Percentiles rank a stretch among this genome's conserved stretches.
Evolutionary conservation across 2,888 invertebrate genomes (phyloP).

Genomic region (Athalia rosae): DNA sequence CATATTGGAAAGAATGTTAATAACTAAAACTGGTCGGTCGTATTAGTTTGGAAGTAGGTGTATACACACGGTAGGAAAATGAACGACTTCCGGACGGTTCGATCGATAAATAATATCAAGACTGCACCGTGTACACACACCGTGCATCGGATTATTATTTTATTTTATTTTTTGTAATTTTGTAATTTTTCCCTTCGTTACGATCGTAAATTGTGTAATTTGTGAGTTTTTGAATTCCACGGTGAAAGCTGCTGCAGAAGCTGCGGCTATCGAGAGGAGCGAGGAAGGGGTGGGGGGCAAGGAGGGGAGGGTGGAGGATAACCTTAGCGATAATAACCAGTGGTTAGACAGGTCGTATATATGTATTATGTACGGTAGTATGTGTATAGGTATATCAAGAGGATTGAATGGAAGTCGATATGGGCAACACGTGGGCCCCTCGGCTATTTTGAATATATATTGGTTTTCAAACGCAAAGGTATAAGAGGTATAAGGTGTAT

Average conservation of each 20-base stretch:
- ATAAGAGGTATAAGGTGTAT: background rate
- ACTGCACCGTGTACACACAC: too few relatives aligned
- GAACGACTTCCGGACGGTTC: too few relatives aligned
- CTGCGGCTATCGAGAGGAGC: background rate
- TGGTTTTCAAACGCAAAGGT: slow-evolving; percentile 42
- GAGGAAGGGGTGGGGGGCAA: background rate
- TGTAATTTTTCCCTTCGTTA: background rate
- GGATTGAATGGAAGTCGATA: slow-evolving; percentile 44
- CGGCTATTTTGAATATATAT: slow-evolving; percentile 44
- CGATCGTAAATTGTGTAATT: too few relatives aligned
- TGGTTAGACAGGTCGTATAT: slow-evolving; percentile 10
- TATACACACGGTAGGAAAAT: too few relatives aligned
- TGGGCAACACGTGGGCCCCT: slow-evolving; percentile 43
- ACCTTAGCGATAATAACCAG: slow-evolving; percentile 23
- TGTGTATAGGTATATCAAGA: background rate
- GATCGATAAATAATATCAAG: too few relatives aligned
- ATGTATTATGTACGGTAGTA: background rate
- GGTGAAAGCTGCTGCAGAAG: too few relatives aligned
- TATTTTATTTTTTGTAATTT: background rate
- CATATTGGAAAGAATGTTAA: too few relatives aligned
- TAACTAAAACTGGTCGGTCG: too few relatives aligned
- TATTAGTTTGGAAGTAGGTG: too few relatives aligned
- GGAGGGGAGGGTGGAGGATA: background rate
- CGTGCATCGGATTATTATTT: background rate
- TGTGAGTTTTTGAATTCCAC: too few relatives aligned